Percentiles rank a stretch among this genome's conserved stretches.
These are phyloP conservation scores for Tetramorium bicarinatum DNA, from an alignment of 2,888 invertebrate species.

Conservation along the genomic window DNA sequence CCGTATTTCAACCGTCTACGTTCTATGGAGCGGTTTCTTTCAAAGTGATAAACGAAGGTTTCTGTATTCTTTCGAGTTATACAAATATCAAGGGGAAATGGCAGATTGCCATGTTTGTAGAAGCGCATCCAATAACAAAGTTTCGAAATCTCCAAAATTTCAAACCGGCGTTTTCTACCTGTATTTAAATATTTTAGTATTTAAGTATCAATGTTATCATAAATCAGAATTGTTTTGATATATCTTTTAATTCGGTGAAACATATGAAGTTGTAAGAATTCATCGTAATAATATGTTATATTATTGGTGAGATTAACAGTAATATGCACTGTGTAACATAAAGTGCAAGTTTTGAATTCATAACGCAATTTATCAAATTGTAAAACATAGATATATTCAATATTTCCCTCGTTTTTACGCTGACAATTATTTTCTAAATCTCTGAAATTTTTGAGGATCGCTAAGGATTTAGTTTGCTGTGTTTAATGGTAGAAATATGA, in stretches of 20 bases:
- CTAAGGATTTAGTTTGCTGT: conserved; percentile 35
- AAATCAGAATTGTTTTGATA: background rate
- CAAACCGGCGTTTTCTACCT: background rate
- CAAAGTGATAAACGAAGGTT: conserved; percentile 47
- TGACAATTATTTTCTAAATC: conserved; percentile 21
- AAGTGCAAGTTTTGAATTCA: background rate
- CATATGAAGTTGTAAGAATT: background rate
- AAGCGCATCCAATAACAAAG: conserved; percentile 6
- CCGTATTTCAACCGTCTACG: conserved; percentile 40
- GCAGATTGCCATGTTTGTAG: conserved; percentile 36
- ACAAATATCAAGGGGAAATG: conserved; percentile 42
- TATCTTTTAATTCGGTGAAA: background rate
- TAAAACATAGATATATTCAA: background rate
- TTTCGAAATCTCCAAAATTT: background rate
- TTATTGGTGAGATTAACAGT: background rate
- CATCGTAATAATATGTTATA: background rate
- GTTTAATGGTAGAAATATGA: conserved; percentile 42
- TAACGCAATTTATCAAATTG: background rate
- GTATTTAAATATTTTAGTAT: background rate
- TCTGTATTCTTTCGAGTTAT: conserved; percentile 32
- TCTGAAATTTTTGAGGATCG: background rate
- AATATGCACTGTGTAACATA: background rate
- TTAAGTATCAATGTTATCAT: background rate
- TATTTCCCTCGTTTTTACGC: background rate
- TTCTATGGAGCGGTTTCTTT: conserved; percentile 34